Percentiles rank a stretch among this genome's conserved stretches.
Conservation (phyloP, 2,113 vertebrate species). For the Ophiodon elongatus region DNA sequence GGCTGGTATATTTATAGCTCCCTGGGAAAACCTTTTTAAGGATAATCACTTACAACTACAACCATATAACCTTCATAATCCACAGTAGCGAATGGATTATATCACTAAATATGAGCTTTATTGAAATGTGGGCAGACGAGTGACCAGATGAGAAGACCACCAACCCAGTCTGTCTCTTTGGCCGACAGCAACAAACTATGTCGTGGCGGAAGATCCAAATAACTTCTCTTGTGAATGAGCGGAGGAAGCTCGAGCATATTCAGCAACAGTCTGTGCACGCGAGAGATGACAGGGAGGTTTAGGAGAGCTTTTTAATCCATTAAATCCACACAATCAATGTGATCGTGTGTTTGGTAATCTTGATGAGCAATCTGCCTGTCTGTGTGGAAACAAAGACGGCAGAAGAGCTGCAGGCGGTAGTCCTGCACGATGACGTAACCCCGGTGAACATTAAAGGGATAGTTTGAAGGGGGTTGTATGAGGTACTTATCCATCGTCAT, state of each 20-base stretch:
- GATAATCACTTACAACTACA: slow-evolving; percentile 81
- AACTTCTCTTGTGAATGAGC: slow-evolving; percentile 4
- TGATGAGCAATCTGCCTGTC: slow-evolving; percentile 48
- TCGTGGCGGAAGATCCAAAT: slow-evolving; percentile 8
- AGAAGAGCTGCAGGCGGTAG: slow-evolving; percentile 21
- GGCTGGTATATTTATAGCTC: slow-evolving; percentile 70
- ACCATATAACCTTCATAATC: slow-evolving; percentile 80
- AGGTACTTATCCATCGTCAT: background rate
- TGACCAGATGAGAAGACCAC: slow-evolving; percentile 57
- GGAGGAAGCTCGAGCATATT: slow-evolving; percentile 19
- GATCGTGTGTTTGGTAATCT: slow-evolving; percentile 66
- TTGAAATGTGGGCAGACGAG: slow-evolving; percentile 48
- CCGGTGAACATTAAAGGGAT: background rate
- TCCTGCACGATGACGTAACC: background rate
- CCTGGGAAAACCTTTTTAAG: slow-evolving; percentile 73
- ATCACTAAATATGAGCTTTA: slow-evolving; percentile 80
- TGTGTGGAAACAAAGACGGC: slow-evolving; percentile 27
- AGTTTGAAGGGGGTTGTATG: background rate
- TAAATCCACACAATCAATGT: slow-evolving; percentile 66
- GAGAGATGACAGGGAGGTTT: slow-evolving; percentile 57
- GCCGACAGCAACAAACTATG: background rate
- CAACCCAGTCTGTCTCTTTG: slow-evolving; percentile 16
- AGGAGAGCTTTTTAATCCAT: slow-evolving; percentile 73
- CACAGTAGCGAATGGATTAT: slow-evolving; percentile 78
- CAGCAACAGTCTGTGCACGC: slow-evolving; percentile 19